phyloP scores from a whole-genome alignment of 2,797 vertebrate species.

The Astyanax mexicanus region DNA sequence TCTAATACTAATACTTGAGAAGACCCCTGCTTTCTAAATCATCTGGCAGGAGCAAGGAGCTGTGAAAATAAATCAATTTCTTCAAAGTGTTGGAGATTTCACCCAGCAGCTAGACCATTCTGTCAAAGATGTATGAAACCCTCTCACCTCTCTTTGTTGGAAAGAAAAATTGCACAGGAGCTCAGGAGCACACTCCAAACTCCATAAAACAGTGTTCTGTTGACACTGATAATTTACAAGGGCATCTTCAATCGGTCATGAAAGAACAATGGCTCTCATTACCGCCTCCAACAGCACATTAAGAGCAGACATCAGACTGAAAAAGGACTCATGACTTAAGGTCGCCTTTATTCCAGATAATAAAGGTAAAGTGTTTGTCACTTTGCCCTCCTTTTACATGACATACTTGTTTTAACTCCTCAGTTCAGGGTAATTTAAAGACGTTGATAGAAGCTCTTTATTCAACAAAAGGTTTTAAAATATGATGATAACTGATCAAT shows the following conservation, averaged over 20 bases:
- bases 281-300: constrained; percentile 58
- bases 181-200: constrained; percentile 24
- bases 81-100: constrained; percentile 65
- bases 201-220: constrained; percentile 51
- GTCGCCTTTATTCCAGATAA: constrained; percentile 77
- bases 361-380: constrained; percentile 73
- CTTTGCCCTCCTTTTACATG: constrained; percentile 74
- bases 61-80: constrained; percentile 56
- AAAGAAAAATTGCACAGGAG: constrained; percentile 11
- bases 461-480: too few species aligned
- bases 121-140: constrained; percentile 34
- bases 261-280: constrained; percentile 62
- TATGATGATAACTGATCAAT: too few species aligned
- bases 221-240: constrained; percentile 70
- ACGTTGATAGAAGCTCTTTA: too few species aligned
- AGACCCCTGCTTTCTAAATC: constrained; percentile 61
- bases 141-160: constrained; percentile 24
- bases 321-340: constrained; percentile 63
- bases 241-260: constrained; percentile 67
- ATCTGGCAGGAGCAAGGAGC: neutral
- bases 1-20: constrained; percentile 18
- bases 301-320: constrained; percentile 27
- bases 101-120: constrained; percentile 35
- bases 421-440: too few species aligned
- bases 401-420: constrained; percentile 79